These are phyloP conservation scores for Chrysomallon squamiferum DNA, from an alignment of 1,140 invertebrate genomes.

Conservation along the genomic window DNA sequence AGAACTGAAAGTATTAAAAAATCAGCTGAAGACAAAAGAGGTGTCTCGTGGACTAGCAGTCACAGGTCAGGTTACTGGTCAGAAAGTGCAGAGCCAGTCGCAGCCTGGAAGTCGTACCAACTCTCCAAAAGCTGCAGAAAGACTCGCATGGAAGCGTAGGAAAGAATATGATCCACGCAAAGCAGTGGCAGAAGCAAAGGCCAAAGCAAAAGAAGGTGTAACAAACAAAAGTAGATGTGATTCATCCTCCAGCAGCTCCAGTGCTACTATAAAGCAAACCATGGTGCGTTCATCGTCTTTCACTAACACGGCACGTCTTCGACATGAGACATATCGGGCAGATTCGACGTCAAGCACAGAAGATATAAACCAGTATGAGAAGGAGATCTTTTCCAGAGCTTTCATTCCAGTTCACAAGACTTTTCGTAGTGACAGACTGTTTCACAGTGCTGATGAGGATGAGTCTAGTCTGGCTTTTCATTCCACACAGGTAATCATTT, in stretches of 20 bases:
- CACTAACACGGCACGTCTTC: slow-evolving; percentile 34
- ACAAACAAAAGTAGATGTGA: neutral
- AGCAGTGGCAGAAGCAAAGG: slow-evolving; percentile 74
- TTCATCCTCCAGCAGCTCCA: neutral
- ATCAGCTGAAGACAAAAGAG: slow-evolving; percentile 27
- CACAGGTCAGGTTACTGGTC: slow-evolving; percentile 35
- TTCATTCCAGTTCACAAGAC: slow-evolving; percentile 30
- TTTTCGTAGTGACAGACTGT: slow-evolving; percentile 21
- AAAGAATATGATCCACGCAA: slow-evolving; percentile 92
- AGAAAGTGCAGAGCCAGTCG: slow-evolving; percentile 29
- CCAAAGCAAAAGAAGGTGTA: slow-evolving; percentile 34
- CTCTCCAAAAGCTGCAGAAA: slow-evolving; percentile 69
- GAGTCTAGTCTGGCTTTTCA: slow-evolving; percentile 34
- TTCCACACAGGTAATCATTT: slow-evolving; percentile 37
- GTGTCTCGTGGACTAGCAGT: slow-evolving; percentile 37
- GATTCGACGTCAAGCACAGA: slow-evolving; percentile 43
- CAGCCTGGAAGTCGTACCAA: slow-evolving; percentile 44
- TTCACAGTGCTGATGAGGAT: slow-evolving; percentile 49
- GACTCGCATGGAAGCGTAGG: slow-evolving; percentile 89
- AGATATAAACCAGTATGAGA: slow-evolving; percentile 32
- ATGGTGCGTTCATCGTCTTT: slow-evolving; percentile 54
- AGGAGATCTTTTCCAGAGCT: slow-evolving; percentile 25
- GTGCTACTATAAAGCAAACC: slow-evolving; percentile 12
- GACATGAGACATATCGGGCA: slow-evolving; percentile 25
- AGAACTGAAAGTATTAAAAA: slow-evolving; percentile 33